phyloP scores from a whole-genome alignment of 1,140 invertebrate species.

The Cydia fagiglandana region DNA sequence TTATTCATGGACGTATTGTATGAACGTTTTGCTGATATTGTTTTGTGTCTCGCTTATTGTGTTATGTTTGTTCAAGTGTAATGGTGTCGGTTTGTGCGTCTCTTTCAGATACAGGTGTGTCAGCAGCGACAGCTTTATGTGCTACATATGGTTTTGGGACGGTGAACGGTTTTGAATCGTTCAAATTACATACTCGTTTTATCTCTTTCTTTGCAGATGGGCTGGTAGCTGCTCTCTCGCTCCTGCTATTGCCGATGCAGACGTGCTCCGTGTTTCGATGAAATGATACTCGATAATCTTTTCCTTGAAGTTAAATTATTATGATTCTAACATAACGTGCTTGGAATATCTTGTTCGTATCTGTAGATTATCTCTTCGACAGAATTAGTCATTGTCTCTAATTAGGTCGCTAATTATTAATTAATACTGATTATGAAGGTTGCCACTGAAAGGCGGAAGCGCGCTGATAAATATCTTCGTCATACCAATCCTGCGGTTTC shows the following conservation, averaged over 20 bases:
- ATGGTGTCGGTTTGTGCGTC: conserved; percentile 47
- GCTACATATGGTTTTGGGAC: conserved; percentile 50
- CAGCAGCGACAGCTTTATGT: conserved; percentile 63
- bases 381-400: conserved; percentile 29
- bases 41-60: conserved; percentile 53
- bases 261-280: conserved; percentile 12
- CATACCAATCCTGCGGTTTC: conserved; percentile 28
- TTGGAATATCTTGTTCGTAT: not conserved
- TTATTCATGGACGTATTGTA: conserved; percentile 26
- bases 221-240: conserved; percentile 47
- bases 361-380: conserved; percentile 19
- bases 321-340: not conserved
- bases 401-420: conserved; percentile 23
- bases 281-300: not conserved
- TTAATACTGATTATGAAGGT: conserved; percentile 29
- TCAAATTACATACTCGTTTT: conserved; percentile 60
- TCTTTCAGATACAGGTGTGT: conserved; percentile 54
- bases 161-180: conserved; percentile 59
- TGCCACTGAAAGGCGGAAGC: conserved; percentile 24
- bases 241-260: conserved; percentile 17
- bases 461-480: conserved; percentile 4
- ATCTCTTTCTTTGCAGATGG: conserved; percentile 75
- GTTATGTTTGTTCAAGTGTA: conserved; percentile 55
- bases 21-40: conserved; percentile 45
- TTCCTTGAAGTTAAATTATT: not conserved